Evolutionary conservation across 2,888 invertebrate species (phyloP).

Genomic region (Autographa pulchrina): DNA sequence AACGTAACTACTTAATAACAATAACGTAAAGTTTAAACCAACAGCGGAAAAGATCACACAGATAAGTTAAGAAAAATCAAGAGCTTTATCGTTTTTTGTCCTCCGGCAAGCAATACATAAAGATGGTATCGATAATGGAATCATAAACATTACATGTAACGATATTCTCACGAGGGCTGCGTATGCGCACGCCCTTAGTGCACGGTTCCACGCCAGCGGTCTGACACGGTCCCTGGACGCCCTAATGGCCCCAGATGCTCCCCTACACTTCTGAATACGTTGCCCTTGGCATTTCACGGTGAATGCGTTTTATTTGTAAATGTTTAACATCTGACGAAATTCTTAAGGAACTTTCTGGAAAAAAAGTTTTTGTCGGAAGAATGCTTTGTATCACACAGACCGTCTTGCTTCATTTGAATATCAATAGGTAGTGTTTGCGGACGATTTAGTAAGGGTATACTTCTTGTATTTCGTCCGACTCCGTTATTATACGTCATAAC

Average conservation of each 20-base stretch:
- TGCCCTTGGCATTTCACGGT: conserved; percentile 65
- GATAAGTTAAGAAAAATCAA: conserved; percentile 23
- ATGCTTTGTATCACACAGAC: not conserved
- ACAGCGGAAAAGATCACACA: conserved; percentile 19
- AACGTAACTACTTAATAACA: not conserved
- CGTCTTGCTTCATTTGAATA: conserved; percentile 7
- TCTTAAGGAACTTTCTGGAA: conserved; percentile 32
- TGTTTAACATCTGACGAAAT: conserved; percentile 40
- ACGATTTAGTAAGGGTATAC: conserved; percentile 18
- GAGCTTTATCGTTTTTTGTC: conserved; percentile 18
- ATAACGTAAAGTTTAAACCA: conserved; percentile 9
- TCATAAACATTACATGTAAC: conserved; percentile 46
- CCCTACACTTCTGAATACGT: conserved; percentile 64
- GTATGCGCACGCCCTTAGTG: conserved; percentile 59
- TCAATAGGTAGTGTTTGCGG: conserved; percentile 21
- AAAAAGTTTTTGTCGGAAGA: not conserved
- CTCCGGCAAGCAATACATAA: conserved; percentile 32
- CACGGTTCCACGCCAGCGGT: conserved; percentile 75
- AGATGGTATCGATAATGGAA: conserved; percentile 42
- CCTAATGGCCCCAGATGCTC: conserved; percentile 72
- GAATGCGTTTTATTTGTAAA: conserved; percentile 36
- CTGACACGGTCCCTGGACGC: conserved; percentile 78
- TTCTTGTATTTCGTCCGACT: conserved; percentile 15
- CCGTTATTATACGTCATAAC: conserved; percentile 25
- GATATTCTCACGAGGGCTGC: conserved; percentile 60